Percentiles rank a stretch among this genome's conserved stretches.
phyloP scores from a whole-genome alignment of 2,888 invertebrate genomes.

The Syritta pipiens region DNA sequence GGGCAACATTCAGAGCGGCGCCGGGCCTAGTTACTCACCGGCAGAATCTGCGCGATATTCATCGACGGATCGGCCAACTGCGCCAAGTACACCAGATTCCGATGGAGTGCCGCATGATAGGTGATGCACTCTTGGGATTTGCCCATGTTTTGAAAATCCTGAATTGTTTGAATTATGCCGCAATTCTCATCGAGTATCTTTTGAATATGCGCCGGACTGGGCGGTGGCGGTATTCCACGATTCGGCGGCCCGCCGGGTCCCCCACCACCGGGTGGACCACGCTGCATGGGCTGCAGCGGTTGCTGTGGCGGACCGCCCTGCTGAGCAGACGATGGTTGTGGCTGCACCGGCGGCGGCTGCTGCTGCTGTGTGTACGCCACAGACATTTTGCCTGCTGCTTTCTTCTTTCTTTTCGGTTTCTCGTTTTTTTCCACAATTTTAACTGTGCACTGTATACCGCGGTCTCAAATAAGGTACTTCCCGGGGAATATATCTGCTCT shows the following conservation, averaged over 20 bases:
- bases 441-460: constrained; percentile 71
- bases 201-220: constrained; percentile 92
- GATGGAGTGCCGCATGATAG: constrained; percentile 95
- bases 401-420: constrained; percentile 79
- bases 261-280: constrained; percentile 72
- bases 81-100: constrained; percentile 97
- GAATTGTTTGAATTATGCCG: constrained; percentile 97
- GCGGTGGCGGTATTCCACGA: constrained; percentile 84
- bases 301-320: constrained; percentile 72
- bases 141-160: constrained; percentile 97
- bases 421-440: constrained; percentile 79
- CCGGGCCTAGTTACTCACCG: constrained; percentile 89
- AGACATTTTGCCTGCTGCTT: constrained; percentile 80
- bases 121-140: constrained; percentile 95
- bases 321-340: constrained; percentile 71
- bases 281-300: constrained; percentile 73
- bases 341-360: constrained; percentile 75
- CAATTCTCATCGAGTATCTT: constrained; percentile 99
- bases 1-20: no score
- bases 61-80: constrained; percentile 98
- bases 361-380: constrained; percentile 79
- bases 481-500: constrained; percentile 64
- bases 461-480: constrained; percentile 56
- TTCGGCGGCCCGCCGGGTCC: constrained; percentile 77
- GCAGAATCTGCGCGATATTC: constrained; percentile 92